Evolutionary conservation across 1,140 invertebrate species (phyloP).

Genomic region (Drosophila neocordata): DNA sequence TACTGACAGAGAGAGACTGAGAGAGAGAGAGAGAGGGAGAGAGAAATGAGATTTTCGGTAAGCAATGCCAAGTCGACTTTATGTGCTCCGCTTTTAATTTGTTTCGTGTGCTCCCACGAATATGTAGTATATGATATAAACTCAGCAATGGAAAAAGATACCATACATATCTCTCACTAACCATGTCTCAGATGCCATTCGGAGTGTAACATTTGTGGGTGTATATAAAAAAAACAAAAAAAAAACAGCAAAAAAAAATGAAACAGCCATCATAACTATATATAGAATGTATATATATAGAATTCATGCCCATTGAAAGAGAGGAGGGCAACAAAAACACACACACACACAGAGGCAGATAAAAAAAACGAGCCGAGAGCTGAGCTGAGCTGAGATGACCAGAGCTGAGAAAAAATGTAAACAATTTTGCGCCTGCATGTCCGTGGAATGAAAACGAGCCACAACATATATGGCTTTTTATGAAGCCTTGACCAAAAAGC

Average conservation of each 20-base stretch:
- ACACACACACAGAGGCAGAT: no score
- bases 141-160: conserved; percentile 26
- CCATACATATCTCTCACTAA: conserved; percentile 8
- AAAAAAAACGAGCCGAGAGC: conserved; percentile 32
- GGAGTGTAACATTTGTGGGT: conserved; percentile 57
- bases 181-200: conserved; percentile 2
- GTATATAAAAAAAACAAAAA: conserved; percentile 53
- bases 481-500: conserved; percentile 67
- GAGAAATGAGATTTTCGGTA: conserved; percentile 47
- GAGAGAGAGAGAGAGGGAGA: conserved; percentile 5
- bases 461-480: conserved; percentile 67
- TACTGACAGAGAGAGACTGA: background rate
- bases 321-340: no score
- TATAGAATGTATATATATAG: conserved; percentile 23
- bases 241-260: background rate
- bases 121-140: conserved; percentile 25
- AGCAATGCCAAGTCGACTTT: conserved; percentile 67
- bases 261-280: conserved; percentile 65
- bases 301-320: conserved; percentile 37
- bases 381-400: conserved; percentile 1
- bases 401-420: conserved; percentile 69
- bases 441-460: conserved; percentile 9
- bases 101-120: conserved; percentile 41
- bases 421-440: conserved; percentile 60
- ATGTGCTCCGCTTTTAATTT: conserved; percentile 64